Conservation (phyloP, 2,797 vertebrate genomes). For the Sylvilagus floridanus region DNA sequence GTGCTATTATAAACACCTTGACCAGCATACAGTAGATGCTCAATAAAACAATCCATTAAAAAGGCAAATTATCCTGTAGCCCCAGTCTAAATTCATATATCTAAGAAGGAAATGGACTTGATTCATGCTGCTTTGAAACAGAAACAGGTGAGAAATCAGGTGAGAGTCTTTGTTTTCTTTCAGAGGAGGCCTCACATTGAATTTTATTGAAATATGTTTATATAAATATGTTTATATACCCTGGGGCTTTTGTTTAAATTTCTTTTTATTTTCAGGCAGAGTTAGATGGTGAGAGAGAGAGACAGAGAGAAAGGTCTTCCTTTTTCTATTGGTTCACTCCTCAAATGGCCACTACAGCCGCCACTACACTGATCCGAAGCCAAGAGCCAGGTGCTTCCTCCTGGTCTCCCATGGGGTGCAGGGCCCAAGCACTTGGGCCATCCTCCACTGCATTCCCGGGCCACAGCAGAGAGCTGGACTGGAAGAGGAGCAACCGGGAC, state of each 20-base stretch:
- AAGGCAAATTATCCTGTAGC: not conserved
- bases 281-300: no score
- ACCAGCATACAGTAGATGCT: not conserved
- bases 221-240: not conserved
- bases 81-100: not conserved
- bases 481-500: no score
- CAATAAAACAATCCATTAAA: not conserved
- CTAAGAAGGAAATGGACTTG: not conserved
- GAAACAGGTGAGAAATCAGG: not conserved
- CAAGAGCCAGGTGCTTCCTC: no score
- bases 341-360: no score
- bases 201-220: slow-evolving; percentile 20
- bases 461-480: no score
- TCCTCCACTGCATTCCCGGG: no score
- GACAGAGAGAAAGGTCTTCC: no score
- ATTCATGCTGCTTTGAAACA: not conserved
- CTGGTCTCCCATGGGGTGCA: no score
- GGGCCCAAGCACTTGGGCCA: no score
- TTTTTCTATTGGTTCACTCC: no score
- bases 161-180: not conserved
- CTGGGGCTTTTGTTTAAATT: not conserved
- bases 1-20: not conserved
- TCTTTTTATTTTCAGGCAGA: no score
- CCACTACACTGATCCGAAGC: no score
- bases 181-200: not conserved